phyloP scores from a whole-genome alignment of 2,113 vertebrate species.

The Vulpes lagopus region DNA sequence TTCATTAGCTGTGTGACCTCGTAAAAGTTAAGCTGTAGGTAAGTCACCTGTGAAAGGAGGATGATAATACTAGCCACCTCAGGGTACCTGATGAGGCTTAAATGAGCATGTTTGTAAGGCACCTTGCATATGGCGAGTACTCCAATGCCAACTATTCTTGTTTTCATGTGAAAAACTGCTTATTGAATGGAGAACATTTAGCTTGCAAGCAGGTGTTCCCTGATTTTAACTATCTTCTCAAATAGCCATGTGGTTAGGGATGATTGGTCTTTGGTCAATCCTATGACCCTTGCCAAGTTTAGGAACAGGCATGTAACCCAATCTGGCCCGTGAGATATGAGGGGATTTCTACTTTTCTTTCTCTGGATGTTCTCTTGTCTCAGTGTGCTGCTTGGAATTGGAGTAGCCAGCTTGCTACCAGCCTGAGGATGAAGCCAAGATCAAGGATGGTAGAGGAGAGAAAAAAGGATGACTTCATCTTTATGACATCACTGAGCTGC shows the following conservation, averaged over 20 bases:
- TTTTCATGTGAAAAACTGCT: background rate
- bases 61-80: background rate
- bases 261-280: background rate
- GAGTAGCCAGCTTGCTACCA: background rate
- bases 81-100: background rate
- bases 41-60: background rate
- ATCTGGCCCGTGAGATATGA: background rate
- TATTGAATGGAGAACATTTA: background rate
- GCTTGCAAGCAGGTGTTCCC: background rate
- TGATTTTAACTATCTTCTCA: background rate
- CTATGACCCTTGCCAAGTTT: background rate
- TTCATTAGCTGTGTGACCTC: slow-evolving; percentile 5
- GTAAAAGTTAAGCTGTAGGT: background rate
- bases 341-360: background rate
- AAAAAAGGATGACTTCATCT: background rate
- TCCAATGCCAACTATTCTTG: background rate
- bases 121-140: background rate
- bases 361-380: background rate
- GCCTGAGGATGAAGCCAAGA: background rate
- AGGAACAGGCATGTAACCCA: background rate
- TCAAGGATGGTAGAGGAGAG: background rate
- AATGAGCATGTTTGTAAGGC: background rate
- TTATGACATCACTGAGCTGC: background rate
- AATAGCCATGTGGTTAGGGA: background rate
- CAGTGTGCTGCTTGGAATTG: background rate